Conservation (phyloP, 2,797 vertebrate species). For the Phrynocephalus vlangalii region DNA sequence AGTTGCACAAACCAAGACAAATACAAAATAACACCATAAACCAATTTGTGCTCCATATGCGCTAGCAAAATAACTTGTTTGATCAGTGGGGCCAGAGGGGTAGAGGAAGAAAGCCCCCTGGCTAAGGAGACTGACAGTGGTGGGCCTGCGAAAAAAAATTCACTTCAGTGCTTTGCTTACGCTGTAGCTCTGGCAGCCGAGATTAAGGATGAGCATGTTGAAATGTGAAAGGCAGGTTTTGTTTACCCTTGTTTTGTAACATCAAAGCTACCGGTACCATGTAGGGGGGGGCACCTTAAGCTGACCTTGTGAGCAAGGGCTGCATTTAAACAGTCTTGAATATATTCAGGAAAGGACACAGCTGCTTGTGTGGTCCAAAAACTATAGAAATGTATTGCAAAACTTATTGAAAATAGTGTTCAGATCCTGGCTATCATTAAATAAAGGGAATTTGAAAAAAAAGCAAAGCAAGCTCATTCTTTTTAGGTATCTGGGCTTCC, state of each 20-base stretch:
- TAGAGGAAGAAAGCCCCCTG: background rate
- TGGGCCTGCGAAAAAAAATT: background rate
- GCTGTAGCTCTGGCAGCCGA: too few species aligned
- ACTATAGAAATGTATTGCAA: too few species aligned
- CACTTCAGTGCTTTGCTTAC: background rate
- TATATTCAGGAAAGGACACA: too few species aligned
- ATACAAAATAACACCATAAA: background rate
- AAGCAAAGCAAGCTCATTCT: too few species aligned
- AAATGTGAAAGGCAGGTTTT: background rate
- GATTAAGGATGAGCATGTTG: background rate
- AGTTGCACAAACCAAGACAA: background rate
- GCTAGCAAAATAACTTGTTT: background rate
- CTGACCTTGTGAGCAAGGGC: too few species aligned
- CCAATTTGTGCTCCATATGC: background rate
- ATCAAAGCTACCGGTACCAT: background rate
- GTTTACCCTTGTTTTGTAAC: background rate
- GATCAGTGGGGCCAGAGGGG: background rate
- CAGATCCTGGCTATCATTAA: too few species aligned
- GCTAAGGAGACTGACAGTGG: background rate
- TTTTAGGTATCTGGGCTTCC: too few species aligned
- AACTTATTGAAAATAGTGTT: too few species aligned
- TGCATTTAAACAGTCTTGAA: too few species aligned
- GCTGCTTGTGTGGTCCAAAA: too few species aligned
- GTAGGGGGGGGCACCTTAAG: background rate
- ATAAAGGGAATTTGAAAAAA: too few species aligned